Evolutionary conservation across 2,888 invertebrate species (phyloP).

Genomic region (Bombyx huttoni): DNA sequence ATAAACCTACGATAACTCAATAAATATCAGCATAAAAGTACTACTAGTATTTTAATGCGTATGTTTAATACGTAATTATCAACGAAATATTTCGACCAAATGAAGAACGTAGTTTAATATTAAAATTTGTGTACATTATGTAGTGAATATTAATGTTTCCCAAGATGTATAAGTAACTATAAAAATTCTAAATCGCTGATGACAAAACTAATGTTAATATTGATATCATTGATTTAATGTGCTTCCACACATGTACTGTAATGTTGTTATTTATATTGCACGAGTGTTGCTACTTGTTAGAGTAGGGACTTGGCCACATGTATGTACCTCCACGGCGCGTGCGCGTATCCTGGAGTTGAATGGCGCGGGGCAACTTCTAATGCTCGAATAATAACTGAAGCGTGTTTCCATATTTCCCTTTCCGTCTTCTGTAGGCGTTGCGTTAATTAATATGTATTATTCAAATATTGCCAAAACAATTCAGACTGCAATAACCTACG

Average conservation of each 20-base stretch:
- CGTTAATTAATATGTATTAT: too few species aligned
- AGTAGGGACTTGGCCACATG: not conserved
- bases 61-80: not conserved
- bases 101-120: not conserved
- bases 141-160: not conserved
- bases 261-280: slow-evolving; percentile 33
- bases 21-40: too few species aligned
- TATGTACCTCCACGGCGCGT: not conserved
- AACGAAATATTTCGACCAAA: not conserved
- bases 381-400: too few species aligned
- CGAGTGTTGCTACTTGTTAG: slow-evolving; percentile 13
- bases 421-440: too few species aligned
- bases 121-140: not conserved
- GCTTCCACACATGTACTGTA: slow-evolving; percentile 44
- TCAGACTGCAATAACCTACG: too few species aligned
- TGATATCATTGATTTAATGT: slow-evolving; percentile 37
- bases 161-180: not conserved
- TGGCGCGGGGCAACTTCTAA: too few species aligned
- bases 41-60: not conserved
- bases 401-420: too few species aligned
- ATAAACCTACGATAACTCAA: too few species aligned
- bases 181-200: slow-evolving; percentile 4
- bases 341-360: too few species aligned
- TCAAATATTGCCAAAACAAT: too few species aligned
- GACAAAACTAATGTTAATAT: slow-evolving; percentile 18